Base-by-base conservation (phyloP, 2,113 vertebrate species). In the Phoxinus phoxinus region DNA sequence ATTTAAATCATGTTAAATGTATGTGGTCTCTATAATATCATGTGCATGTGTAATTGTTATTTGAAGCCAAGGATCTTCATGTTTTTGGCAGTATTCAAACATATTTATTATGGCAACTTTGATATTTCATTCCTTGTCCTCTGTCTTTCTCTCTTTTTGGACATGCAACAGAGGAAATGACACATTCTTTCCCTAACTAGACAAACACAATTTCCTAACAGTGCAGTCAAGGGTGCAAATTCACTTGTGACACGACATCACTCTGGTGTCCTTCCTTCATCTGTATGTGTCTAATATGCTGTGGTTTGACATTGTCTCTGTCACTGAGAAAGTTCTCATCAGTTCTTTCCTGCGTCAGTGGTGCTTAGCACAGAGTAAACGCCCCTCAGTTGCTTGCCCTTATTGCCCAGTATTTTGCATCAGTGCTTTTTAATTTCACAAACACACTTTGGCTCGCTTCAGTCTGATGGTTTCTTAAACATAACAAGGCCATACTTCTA, bases 381-480 rank as follows among this genome's bases (percentile, higher is more conserved):
- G 72, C 84, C 84, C 84, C 72, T 83, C 76, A 46, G 72, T 85
- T 37, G 23, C 86, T 80, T 35, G 37, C 61, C 71, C 67, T 59
- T 59, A 78, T 59, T 77, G 76, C 73, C 65, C 78, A 81, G 85
- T 84, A 77, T 76, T 77, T 86, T 89, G 87, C 84, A 86, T 90
- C 51, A 79, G 53, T 86, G 84, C 85, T 81, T 90, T 90, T 89
- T 88, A 87, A 91, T 89, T 90, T 88, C 81, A 81, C 83, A 88
- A 85, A 85, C 79, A 83, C 76, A n/a, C 83, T 71, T 58, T 79
- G 75, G 72, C 86, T 91, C 56, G 85, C 61, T 67, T 65, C 81
- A 80, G 85, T 74, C 81, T 37, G 69, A 82, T 76, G 72, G 72
- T 69, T 87, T 59, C 81, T 67, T 82, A 71, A 85, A 85, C 79